Evolutionary conservation across 2,888 invertebrate species (phyloP), one percentile per base, ranked within the genome.

Genomic region (Magallana nippona): DNA sequence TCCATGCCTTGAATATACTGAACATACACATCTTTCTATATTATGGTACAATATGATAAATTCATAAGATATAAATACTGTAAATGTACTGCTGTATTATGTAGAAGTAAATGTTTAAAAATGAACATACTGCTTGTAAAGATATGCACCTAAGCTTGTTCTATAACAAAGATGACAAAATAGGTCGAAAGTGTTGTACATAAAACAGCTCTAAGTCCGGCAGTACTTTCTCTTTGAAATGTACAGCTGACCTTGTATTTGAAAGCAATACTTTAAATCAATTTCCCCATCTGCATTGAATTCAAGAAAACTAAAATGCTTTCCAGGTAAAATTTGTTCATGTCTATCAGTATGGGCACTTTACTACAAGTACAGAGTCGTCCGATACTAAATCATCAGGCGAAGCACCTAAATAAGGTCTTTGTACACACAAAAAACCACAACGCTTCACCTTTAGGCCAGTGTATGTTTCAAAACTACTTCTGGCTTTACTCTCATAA

Each of bases 331-430:
- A 56, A 88, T 84, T 2, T n/a, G 13, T 17, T n/a, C n/a, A n/a
- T 87, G 57, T 58, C 88, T 81, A 1, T 86, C 87, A 71, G 55
- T 82, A 87, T 44, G 88, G 87, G 55, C 87, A 88, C 79, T 88
- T 88, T 0, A 88, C 79, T 77, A 87, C 88, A 57, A 87, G 32
- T 13, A 87, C 62, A 17, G 17, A 44, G 22, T 82, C 83, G 5
- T 83, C 82, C 17, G 44, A 81, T 44, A 77, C 17, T 15, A 77
- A 10, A 15, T 11, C 77, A 77, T 77, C 77, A 11, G 77, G 77
- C 1, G 77, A 77, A 15, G 77, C 78, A 15, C 78, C 32, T 17
- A 22, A 55, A 55, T 78, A 78, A 17, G 32, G 78, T 27, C 32
- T 10, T 27, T 78, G 13, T 78, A n/a, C 17, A 44, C 44, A 78